These are phyloP conservation scores for Babylonia areolata DNA, from an alignment of 1,140 invertebrate species.

Conservation along the genomic window DNA sequence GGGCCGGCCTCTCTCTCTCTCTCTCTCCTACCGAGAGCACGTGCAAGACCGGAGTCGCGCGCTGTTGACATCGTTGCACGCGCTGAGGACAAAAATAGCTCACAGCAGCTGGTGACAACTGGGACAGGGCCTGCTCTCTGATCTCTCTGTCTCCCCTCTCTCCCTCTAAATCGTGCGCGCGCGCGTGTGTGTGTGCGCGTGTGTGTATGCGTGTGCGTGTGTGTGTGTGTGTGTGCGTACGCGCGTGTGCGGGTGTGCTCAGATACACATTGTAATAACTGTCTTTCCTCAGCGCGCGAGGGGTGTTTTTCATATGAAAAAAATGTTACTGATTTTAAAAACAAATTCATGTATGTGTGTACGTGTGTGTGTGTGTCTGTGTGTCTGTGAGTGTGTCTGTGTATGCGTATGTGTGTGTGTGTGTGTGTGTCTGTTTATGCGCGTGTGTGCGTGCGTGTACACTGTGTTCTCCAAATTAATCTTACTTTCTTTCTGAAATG, in stretches of 20 bases:
- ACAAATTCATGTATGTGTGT: background rate
- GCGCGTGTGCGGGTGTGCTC: background rate
- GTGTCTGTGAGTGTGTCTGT: background rate
- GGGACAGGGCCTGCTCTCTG: background rate
- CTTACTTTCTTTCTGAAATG: no score
- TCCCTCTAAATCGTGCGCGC: background rate
- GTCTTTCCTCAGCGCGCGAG: no score
- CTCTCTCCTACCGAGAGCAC: background rate
- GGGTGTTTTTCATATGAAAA: no score
- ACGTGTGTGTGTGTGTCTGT: background rate
- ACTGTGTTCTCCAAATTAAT: no score
- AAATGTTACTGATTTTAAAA: no score
- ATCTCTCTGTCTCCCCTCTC: no score
- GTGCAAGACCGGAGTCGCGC: conserved; percentile 9
- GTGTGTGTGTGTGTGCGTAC: conserved; percentile 4
- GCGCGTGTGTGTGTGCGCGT: conserved; percentile 16
- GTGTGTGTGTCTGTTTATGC: background rate
- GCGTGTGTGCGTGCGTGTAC: conserved; percentile 2
- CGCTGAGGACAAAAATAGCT: background rate
- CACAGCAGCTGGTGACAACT: background rate
- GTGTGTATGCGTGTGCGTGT: conserved; percentile 7
- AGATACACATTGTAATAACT: no score
- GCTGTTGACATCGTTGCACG: conserved; percentile 13
- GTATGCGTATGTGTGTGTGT: conserved; percentile 62
- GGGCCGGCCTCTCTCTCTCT: no score